Base-by-base conservation (phyloP, 2,113 vertebrate species). In the Cyanoramphus novaezelandiae region DNA sequence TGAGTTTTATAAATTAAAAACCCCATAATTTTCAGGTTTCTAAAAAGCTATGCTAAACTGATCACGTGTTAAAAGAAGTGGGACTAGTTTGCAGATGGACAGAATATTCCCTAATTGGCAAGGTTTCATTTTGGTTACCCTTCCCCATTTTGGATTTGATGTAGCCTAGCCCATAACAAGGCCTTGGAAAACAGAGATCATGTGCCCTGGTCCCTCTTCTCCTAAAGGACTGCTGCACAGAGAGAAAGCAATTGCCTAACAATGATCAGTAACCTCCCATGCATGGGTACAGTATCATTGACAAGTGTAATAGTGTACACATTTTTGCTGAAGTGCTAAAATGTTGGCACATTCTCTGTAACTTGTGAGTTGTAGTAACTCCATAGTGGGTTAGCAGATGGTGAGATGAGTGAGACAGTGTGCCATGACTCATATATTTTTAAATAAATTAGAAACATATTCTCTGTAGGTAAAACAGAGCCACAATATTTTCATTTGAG, bases 401-500 rank as follows among this genome's bases (percentile, higher is more conserved):
- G 81, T 39, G 77, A 88, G 53, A 47, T 47, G 78, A 91, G 47
- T 29, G 35, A 82, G 44, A 41, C 33, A 72, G 53, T 18, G 31
- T 89, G 69, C 37, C 27, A 7, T 49, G 57, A 59, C 63, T 81
- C 41, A 11, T 63, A 7, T 63, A 52, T 82, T 84, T 93, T 81
- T 60, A 88, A 94, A 90, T 62, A 89, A 81, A 88, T 63, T 41
- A 90, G 69, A 90, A 92, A 69, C 65, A 77, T 43, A 52, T 70
- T 84, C 49, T 80, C 29, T 46, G n/a, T 24, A 53, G 57, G 28
- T 60, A 53, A 93, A 89, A 91, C 37, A 83, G n/a, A 90, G 18
- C 27, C 82, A 94, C 44, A 81, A 44, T 72, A 74, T 95, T 95
- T 95, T 52, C 43, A 15, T 87, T 46, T 70, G 35, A 81, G 44